Evolutionary conservation across 2,113 vertebrate genomes (phyloP).

Genomic region (Origma solitaria): DNA sequence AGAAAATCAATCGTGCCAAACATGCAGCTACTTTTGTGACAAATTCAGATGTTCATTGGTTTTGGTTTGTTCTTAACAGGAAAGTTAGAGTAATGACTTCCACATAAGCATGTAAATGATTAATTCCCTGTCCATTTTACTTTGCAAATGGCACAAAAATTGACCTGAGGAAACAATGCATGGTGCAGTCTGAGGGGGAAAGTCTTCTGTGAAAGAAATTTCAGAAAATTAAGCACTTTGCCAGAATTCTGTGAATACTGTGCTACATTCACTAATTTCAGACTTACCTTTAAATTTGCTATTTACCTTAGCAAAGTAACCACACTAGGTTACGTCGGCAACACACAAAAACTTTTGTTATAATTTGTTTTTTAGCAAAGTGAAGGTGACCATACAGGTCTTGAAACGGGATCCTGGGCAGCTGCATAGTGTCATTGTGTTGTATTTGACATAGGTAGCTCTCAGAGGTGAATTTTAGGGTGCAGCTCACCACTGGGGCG

Average conservation of each 20-base stretch:
- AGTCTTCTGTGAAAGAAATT: not conserved
- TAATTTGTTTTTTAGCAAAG: not conserved
- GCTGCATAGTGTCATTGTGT: fast-evolving
- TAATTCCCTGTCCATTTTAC: not conserved
- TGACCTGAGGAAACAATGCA: not conserved
- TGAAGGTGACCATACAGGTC: not conserved
- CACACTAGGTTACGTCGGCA: not conserved
- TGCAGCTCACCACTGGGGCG: not conserved
- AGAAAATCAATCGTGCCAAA: not conserved
- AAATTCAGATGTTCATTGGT: not conserved
- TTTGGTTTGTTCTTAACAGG: not conserved
- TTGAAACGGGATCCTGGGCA: not conserved
- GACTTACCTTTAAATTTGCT: not conserved
- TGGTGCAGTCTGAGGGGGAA: not conserved
- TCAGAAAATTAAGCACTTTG: not conserved
- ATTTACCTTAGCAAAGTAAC: not conserved
- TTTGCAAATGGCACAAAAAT: not conserved
- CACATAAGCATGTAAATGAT: not conserved
- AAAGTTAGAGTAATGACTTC: not conserved
- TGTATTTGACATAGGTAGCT: not conserved
- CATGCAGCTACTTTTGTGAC: not conserved
- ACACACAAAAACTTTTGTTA: not conserved
- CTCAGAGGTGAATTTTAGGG: not conserved
- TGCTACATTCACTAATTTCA: not conserved
- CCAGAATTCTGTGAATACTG: not conserved